Conservation (phyloP, 2,888 invertebrate genomes). For the Cordylochernes scorpioides region DNA sequence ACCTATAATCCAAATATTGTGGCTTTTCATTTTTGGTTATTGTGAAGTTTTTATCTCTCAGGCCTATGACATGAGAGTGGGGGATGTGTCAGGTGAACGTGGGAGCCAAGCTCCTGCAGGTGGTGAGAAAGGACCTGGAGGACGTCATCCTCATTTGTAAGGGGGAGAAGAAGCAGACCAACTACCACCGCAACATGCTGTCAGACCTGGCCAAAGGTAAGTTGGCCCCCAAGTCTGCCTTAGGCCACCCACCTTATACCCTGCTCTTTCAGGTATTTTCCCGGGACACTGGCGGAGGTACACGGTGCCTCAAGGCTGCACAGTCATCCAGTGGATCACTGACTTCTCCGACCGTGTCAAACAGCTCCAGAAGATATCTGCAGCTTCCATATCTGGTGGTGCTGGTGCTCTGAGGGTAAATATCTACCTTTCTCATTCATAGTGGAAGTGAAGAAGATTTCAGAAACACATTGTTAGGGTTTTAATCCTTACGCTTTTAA, state of each 20-base stretch:
- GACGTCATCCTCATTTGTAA: conserved; percentile 74
- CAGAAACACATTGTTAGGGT: too few relatives aligned
- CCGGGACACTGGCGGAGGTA: conserved; percentile 79
- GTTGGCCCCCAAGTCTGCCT: background rate
- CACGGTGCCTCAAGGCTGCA: conserved; percentile 74
- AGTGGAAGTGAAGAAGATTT: too few relatives aligned
- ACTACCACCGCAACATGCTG: conserved; percentile 83
- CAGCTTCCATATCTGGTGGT: conserved; percentile 53
- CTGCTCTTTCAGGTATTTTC: conserved; percentile 44
- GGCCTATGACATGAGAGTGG: too few relatives aligned
- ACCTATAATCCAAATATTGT: too few relatives aligned
- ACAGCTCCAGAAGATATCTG: conserved; percentile 65
- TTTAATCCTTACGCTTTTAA: too few relatives aligned
- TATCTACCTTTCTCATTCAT: too few relatives aligned
- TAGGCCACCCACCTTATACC: background rate
- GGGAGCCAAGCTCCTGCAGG: conserved; percentile 56
- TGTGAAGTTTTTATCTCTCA: too few relatives aligned
- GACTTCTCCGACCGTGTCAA: conserved; percentile 83
- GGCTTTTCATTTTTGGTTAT: too few relatives aligned
- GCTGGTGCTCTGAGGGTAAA: conserved; percentile 64
- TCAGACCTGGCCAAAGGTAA: conserved; percentile 63
- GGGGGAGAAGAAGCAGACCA: conserved; percentile 92
- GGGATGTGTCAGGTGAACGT: conserved; percentile 55
- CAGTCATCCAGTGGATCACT: conserved; percentile 86
- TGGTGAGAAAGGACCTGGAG: conserved; percentile 66